Percentiles rank a stretch among this genome's conserved stretches.
Conservation (phyloP, 2,888 invertebrate genomes). For the Chymomyza procnemis region DNA sequence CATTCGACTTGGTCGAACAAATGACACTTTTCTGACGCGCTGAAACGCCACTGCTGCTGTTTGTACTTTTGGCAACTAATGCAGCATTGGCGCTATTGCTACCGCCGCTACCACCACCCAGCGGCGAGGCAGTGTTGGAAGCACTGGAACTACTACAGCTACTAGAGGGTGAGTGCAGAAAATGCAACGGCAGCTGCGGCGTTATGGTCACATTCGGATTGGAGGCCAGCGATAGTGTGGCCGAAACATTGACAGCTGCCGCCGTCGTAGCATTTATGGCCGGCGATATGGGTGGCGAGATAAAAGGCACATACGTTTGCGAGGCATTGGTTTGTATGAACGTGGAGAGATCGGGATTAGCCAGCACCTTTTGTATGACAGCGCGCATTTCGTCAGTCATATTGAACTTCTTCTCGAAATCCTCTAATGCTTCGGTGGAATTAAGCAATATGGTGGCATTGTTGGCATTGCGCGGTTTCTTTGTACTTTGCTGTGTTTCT, state of each 20-base stretch:
- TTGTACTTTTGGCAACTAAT: neutral
- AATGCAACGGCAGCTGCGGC: constrained; percentile 70
- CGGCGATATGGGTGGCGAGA: constrained; percentile 76
- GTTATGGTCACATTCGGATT: constrained; percentile 76
- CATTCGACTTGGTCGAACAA: constrained; percentile 73
- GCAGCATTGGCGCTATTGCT: neutral
- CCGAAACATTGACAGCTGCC: constrained; percentile 13
- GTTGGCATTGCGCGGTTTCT: constrained; percentile 25
- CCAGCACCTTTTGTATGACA: constrained; percentile 76
- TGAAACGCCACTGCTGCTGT: neutral
- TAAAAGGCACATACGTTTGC: constrained; percentile 72
- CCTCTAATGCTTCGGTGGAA: constrained; percentile 71
- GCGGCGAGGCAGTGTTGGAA: constrained; percentile 60
- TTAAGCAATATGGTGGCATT: constrained; percentile 69
- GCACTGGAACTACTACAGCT: constrained; percentile 65
- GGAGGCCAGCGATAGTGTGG: constrained; percentile 72
- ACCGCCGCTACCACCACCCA: constrained; percentile 28
- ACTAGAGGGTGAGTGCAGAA: constrained; percentile 64
- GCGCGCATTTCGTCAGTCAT: constrained; percentile 78
- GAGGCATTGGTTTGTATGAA: constrained; percentile 76
- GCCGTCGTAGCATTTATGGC: constrained; percentile 60
- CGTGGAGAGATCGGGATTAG: constrained; percentile 77
- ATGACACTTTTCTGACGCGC: constrained; percentile 77
- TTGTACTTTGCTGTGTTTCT: neutral
- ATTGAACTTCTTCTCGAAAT: constrained; percentile 76